phyloP scores from a whole-genome alignment of 30 jellyfish, hydroid and myxozoan species.

The Sanderia malayensis region DNA sequence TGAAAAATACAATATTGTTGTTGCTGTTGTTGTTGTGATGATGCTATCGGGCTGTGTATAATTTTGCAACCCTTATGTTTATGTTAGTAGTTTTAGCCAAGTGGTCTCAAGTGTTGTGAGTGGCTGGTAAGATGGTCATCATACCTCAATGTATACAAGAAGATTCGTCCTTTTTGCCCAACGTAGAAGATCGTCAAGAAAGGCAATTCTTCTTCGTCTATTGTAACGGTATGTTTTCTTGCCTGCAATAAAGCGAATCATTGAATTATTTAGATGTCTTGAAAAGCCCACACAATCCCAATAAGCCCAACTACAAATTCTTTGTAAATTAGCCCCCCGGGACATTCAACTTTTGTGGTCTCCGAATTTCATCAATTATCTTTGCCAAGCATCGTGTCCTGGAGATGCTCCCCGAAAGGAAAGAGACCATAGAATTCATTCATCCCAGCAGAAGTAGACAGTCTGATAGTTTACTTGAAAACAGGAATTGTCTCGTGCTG shows the following conservation, averaged over 20 bases:
- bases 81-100: not conserved
- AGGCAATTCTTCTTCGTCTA: constrained; percentile 49
- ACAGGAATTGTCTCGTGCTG: too few relatives aligned
- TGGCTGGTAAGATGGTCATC: not conserved
- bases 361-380: not conserved
- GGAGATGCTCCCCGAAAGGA: not conserved
- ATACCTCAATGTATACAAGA: constrained; percentile 72
- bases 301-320: not conserved
- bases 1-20: too few relatives aligned
- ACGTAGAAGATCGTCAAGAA: constrained; percentile 51
- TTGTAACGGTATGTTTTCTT: constrained; percentile 33
- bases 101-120: not conserved
- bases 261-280: too few relatives aligned
- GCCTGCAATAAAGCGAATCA: constrained; percentile 49
- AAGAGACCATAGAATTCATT: not conserved
- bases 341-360: not conserved
- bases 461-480: too few relatives aligned
- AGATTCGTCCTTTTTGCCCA: constrained; percentile 37
- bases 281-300: not conserved
- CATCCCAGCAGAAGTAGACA: too few relatives aligned
- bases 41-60: not conserved
- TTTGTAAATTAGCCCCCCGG: not conserved
- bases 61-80: not conserved
- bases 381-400: too few relatives aligned
- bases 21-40: too few relatives aligned